Evolutionary conservation across 2,888 invertebrate genomes (phyloP).

Genomic region (Calameuta pallipes): DNA sequence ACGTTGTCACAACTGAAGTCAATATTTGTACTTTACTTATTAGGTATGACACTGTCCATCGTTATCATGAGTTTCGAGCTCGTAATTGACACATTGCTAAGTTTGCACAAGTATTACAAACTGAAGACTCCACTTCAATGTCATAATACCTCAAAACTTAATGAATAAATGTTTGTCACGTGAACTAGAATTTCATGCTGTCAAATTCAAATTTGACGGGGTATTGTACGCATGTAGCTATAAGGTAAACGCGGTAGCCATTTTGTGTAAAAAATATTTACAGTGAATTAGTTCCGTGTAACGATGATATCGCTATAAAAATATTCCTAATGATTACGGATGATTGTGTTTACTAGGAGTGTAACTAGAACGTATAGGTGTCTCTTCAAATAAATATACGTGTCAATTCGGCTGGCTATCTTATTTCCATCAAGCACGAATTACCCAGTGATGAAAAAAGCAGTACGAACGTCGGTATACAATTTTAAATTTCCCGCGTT

Average conservation of each 20-base stretch:
- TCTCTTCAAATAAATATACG: neutral
- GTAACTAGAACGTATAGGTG: neutral
- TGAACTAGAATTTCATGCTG: neutral
- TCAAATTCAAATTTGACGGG: too few relatives aligned
- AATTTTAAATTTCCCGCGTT: neutral
- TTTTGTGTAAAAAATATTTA: neutral
- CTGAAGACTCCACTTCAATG: too few relatives aligned
- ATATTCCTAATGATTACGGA: neutral
- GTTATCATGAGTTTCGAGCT: neutral
- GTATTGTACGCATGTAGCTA: neutral
- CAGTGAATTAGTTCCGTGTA: neutral
- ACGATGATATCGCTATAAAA: neutral
- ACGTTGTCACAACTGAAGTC: neutral
- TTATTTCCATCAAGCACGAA: neutral
- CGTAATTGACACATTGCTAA: neutral
- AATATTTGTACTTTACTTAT: conserved; percentile 1
- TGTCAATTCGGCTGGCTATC: neutral
- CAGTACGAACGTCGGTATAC: neutral
- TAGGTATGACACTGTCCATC: neutral
- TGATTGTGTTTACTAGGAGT: neutral
- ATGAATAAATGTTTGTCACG: neutral
- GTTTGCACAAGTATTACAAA: neutral
- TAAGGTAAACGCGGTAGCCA: neutral
- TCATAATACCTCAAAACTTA: accelerated
- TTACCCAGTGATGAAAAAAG: neutral